These are phyloP conservation scores for Parascotia fuliginaria DNA, from an alignment of 2,888 invertebrate species.

Conservation along the genomic window DNA sequence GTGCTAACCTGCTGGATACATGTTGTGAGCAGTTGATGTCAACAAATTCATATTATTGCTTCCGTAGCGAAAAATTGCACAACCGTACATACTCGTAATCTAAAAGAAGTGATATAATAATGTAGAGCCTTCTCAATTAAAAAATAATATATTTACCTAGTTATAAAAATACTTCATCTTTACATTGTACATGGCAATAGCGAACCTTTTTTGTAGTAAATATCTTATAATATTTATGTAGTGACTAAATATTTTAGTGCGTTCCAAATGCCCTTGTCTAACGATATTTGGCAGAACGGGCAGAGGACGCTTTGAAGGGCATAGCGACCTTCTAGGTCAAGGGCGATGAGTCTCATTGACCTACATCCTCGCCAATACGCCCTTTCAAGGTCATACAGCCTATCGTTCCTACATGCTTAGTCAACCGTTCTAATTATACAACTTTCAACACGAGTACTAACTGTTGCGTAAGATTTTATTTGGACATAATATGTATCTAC, in stretches of 20 bases:
- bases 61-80: too few species aligned
- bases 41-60: too few species aligned
- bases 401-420: constrained; percentile 54
- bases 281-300: constrained; percentile 56
- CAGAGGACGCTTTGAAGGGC: constrained; percentile 66
- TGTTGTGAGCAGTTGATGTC: too few species aligned
- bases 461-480: background rate
- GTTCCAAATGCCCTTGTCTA: constrained; percentile 62
- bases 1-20: too few species aligned
- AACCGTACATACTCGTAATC: too few species aligned
- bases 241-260: constrained; percentile 17
- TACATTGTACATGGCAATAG: too few species aligned
- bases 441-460: constrained; percentile 4
- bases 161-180: too few species aligned
- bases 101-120: too few species aligned
- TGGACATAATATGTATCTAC: too few species aligned
- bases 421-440: constrained; percentile 48
- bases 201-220: too few species aligned
- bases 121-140: too few species aligned
- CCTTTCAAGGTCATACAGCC: constrained; percentile 62
- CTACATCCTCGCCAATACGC: constrained; percentile 74
- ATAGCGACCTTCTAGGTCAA: constrained; percentile 74
- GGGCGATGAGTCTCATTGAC: constrained; percentile 74
- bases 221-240: background rate
- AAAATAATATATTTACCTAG: too few species aligned